Evolutionary conservation across 2,113 vertebrate species (phyloP).

Genomic region (Prinia subflava): DNA sequence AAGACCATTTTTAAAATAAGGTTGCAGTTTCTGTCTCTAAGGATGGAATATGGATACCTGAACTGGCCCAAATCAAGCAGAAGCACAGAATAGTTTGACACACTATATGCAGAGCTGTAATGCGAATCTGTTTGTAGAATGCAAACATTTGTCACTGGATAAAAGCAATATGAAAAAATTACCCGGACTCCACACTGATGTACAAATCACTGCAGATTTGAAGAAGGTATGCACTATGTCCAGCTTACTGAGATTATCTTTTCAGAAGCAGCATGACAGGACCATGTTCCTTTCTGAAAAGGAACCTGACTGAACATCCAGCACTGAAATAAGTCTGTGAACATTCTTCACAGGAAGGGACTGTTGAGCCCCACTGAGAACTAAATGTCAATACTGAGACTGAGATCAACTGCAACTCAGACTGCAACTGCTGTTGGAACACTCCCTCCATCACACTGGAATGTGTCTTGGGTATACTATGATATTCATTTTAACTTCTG

Average conservation of each 20-base stretch:
- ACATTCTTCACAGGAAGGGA: neutral
- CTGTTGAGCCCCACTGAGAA: neutral
- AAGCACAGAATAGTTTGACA: neutral
- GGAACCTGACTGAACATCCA: neutral
- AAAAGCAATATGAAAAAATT: neutral
- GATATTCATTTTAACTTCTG: neutral
- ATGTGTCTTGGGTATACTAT: neutral
- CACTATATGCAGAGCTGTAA: neutral
- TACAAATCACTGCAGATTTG: accelerated
- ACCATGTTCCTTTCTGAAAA: neutral
- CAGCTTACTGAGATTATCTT: neutral
- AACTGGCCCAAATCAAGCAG: neutral
- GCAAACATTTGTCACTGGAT: neutral
- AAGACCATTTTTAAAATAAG: neutral
- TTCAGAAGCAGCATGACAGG: neutral
- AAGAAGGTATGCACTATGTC: neutral
- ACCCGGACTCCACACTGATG: neutral
- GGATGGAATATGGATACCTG: neutral
- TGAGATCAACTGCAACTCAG: neutral
- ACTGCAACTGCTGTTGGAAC: neutral
- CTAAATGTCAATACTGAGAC: neutral
- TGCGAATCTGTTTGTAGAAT: neutral
- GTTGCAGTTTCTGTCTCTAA: neutral
- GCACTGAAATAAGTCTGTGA: neutral
- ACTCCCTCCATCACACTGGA: neutral